Evolutionary conservation across 2,797 vertebrate species (phyloP).

Genomic region (Stomatorhinus walkeri): DNA sequence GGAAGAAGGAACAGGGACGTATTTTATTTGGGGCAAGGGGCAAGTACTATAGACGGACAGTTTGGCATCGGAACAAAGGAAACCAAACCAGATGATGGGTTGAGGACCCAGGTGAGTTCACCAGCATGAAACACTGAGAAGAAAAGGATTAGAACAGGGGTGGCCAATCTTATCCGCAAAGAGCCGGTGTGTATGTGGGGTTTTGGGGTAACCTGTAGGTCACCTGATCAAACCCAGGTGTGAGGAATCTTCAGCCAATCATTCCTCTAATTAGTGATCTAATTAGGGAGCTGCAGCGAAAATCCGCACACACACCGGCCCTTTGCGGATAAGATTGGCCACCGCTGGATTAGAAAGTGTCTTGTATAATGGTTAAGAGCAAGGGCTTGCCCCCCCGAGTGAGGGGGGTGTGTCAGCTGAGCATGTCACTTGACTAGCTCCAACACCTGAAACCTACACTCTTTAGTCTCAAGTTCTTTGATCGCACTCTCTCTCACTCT

Average conservation of each 20-base stretch:
- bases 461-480: not conserved
- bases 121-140: not conserved
- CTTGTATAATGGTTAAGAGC: not conserved
- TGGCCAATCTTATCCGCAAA: too few relatives aligned
- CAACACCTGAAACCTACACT: not conserved
- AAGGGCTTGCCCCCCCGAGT: not conserved
- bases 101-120: not conserved
- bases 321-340: too few relatives aligned
- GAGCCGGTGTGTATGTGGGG: too few relatives aligned
- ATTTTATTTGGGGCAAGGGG: not conserved
- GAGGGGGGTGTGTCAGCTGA: not conserved
- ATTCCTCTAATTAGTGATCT: too few relatives aligned
- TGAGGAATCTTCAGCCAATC: too few relatives aligned
- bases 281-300: too few relatives aligned
- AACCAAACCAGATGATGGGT: not conserved
- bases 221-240: too few relatives aligned
- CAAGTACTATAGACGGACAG: not conserved
- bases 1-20: not conserved
- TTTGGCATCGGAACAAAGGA: not conserved
- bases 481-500: not conserved
- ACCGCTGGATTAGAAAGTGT: not conserved
- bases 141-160: not conserved
- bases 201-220: too few relatives aligned
- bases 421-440: not conserved
- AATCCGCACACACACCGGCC: not conserved